These are phyloP conservation scores for Amiota minor DNA, from an alignment of 2,888 invertebrate species.

Conservation along the genomic window DNA sequence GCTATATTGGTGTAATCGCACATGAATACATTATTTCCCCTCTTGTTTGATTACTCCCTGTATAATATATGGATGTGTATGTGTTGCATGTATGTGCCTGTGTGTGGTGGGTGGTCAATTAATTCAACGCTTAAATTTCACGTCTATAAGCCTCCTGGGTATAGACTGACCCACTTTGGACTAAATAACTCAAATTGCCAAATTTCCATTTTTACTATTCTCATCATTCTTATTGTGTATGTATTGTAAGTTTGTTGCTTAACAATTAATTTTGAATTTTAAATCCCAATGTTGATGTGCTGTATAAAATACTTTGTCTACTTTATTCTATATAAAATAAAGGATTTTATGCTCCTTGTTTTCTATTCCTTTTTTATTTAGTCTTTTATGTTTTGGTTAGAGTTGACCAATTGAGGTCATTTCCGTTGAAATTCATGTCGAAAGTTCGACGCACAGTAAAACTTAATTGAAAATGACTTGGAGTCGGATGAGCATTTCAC, in stretches of 20 bases:
- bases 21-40: no score
- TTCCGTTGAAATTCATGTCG: conserved; percentile 13
- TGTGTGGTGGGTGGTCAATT: conserved; percentile 23
- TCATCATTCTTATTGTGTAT: background rate
- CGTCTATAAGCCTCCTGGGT: conserved; percentile 64
- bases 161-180: conserved; percentile 44
- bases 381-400: background rate
- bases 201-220: conserved; percentile 23
- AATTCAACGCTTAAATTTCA: conserved; percentile 67
- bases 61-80: background rate
- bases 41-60: no score
- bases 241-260: background rate
- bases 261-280: conserved; percentile 65
- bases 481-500: background rate
- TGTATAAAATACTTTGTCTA: background rate
- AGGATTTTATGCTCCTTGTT: conserved; percentile 5
- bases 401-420: conserved; percentile 13
- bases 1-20: no score
- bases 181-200: background rate
- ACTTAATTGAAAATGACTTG: conserved; percentile 12
- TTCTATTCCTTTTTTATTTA: background rate
- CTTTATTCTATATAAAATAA: background rate
- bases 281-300: conserved; percentile 50
- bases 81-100: background rate
- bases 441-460: conserved; percentile 10